These are phyloP conservation scores for Brachyrhaphis roseni DNA, from an alignment of 2,797 vertebrate genomes.

Conservation along the genomic window DNA sequence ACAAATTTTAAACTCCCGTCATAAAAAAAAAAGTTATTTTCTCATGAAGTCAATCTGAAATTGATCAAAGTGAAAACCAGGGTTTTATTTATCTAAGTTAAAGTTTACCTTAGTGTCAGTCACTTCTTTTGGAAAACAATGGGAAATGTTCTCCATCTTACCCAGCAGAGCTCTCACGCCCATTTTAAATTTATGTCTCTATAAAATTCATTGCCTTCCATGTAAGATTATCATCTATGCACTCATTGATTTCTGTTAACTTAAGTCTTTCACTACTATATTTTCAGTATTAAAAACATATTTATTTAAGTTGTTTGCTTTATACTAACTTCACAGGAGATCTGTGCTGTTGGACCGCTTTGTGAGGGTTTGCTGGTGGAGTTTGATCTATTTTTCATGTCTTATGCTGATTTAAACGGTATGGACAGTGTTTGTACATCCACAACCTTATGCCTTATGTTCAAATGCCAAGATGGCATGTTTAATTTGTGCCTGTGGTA, in stretches of 20 bases:
- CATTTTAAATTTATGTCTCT: background rate
- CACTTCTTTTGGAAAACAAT: constrained; percentile 1
- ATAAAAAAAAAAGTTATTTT: background rate
- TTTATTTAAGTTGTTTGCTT: constrained; percentile 78
- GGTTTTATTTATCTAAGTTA: constrained; percentile 24
- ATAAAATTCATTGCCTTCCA: constrained; percentile 27
- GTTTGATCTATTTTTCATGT: constrained; percentile 18
- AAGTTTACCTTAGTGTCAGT: constrained; percentile 5
- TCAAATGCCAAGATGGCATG: constrained; percentile 57
- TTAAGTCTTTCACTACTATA: constrained; percentile 52
- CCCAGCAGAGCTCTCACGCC: background rate
- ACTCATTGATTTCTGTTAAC: constrained; percentile 41
- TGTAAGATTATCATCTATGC: constrained; percentile 55
- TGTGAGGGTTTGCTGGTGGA: constrained; percentile 23
- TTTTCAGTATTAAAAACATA: constrained; percentile 75
- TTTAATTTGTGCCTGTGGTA: constrained; percentile 77
- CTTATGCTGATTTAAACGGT: constrained; percentile 15
- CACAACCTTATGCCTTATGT: constrained; percentile 65
- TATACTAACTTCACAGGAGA: constrained; percentile 46
- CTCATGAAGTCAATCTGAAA: background rate
- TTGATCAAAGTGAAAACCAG: background rate
- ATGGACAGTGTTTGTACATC: constrained; percentile 31
- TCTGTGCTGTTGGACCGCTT: constrained; percentile 16
- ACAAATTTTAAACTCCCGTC: background rate
- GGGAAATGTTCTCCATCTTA: constrained; percentile 17